These are phyloP conservation scores for Drosophila anceps DNA, from an alignment of 2,888 invertebrate genomes.

Conservation along the genomic window DNA sequence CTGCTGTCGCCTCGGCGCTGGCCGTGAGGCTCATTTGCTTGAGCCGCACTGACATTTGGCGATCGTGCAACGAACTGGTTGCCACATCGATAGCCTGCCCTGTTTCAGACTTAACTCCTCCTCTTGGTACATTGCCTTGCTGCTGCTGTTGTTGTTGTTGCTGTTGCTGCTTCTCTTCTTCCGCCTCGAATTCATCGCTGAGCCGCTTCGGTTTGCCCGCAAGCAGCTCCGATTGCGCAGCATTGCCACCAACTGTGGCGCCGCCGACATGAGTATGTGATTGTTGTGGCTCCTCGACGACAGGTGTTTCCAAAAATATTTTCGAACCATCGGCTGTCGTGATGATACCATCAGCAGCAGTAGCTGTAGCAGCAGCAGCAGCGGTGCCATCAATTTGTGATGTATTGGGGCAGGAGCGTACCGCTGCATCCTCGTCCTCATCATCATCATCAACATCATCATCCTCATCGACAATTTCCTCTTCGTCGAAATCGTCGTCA, in stretches of 20 bases:
- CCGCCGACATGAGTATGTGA: conserved; percentile 55
- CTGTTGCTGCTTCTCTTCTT: conserved; percentile 29
- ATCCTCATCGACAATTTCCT: conserved; percentile 60
- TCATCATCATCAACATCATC: conserved; percentile 54
- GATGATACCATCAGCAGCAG: conserved; percentile 59
- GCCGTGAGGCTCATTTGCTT: conserved; percentile 82
- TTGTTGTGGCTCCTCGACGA: conserved; percentile 83
- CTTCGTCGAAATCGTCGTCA: conserved; percentile 77
- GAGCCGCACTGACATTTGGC: conserved; percentile 83
- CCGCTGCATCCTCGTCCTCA: conserved; percentile 31
- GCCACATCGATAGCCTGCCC: conserved; percentile 52
- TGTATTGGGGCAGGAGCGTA: conserved; percentile 59
- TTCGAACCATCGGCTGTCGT: conserved; percentile 77
- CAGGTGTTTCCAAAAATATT: conserved; percentile 84
- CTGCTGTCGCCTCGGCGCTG: conserved; percentile 40
- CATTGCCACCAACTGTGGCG: conserved; percentile 18
- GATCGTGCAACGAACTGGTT: conserved; percentile 69
- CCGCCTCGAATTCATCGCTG: conserved; percentile 84
- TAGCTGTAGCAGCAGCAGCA: conserved; percentile 42
- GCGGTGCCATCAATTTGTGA: conserved; percentile 56
- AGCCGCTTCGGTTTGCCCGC: conserved; percentile 84
- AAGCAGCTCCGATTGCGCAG: conserved; percentile 40
- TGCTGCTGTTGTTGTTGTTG: background rate
- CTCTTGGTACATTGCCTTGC: background rate
- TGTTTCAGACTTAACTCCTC: conserved; percentile 4